Conservation (phyloP, 2,797 vertebrate species). For the Chanos chanos region DNA sequence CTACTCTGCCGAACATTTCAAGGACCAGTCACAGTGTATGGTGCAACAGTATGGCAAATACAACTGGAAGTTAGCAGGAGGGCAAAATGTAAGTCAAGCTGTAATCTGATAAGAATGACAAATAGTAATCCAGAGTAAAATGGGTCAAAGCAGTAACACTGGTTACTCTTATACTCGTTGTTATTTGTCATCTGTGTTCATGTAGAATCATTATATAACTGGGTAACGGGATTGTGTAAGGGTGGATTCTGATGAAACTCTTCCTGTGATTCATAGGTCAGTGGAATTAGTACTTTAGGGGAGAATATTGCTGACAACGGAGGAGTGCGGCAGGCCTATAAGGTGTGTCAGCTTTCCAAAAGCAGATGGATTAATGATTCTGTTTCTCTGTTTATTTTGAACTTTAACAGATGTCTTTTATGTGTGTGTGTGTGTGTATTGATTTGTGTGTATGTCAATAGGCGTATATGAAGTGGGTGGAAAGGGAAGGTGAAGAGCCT, state of each 20-base stretch:
- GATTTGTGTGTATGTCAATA: constrained; percentile 53
- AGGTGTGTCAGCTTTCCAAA: constrained; percentile 68
- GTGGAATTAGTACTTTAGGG: constrained; percentile 91
- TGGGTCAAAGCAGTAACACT: no score
- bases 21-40: constrained; percentile 90
- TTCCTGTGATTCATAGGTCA: constrained; percentile 80
- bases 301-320: constrained; percentile 98
- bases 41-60: constrained; percentile 89
- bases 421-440: neutral
- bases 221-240: no score
- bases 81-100: constrained; percentile 89
- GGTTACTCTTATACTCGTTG: no score
- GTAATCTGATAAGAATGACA: no score
- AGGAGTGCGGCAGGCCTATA: constrained; percentile 91
- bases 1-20: constrained; percentile 88
- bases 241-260: no score
- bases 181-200: no score
- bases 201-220: no score
- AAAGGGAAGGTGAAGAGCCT: constrained; percentile 80
- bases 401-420: constrained; percentile 8
- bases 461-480: constrained; percentile 92
- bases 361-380: neutral
- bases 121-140: no score
- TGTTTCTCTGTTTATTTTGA: neutral
- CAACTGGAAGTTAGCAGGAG: constrained; percentile 88